Percentiles rank a stretch among this genome's conserved stretches.
Conservation (phyloP, 2,113 vertebrate genomes). For the Lampris megalopsis region DNA sequence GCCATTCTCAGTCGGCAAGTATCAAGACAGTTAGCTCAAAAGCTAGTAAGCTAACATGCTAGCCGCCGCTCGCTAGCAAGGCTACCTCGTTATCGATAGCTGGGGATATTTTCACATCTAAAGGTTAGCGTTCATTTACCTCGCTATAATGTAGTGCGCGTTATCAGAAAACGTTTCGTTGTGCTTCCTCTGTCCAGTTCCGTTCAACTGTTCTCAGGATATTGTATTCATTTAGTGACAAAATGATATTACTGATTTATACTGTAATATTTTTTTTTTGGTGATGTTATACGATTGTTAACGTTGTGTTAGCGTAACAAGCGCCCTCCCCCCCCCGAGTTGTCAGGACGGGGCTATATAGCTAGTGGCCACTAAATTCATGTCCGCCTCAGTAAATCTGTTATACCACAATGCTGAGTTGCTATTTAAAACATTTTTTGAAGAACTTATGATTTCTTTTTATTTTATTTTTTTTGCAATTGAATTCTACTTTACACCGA, state of each 20-base stretch:
- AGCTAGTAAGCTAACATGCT: slow-evolving; percentile 48
- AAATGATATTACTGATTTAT: not conserved
- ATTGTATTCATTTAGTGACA: not conserved
- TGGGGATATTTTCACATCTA: slow-evolving; percentile 25
- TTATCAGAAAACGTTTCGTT: too few relatives aligned
- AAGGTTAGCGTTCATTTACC: not conserved
- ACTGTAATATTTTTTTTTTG: not conserved
- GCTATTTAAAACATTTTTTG: too few relatives aligned
- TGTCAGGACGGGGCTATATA: slow-evolving; percentile 41
- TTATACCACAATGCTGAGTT: too few relatives aligned
- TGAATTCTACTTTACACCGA: too few relatives aligned
- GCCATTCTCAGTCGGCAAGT: slow-evolving; percentile 70
- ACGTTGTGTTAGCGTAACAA: slow-evolving; percentile 53
- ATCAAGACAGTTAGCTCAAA: slow-evolving; percentile 38
- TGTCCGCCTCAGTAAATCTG: slow-evolving; percentile 16
- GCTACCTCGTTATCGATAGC: slow-evolving; percentile 40
- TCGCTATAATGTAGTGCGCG: too few relatives aligned
- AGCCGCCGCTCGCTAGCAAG: slow-evolving; percentile 51
- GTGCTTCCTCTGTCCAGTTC: not conserved
- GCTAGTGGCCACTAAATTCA: slow-evolving; percentile 36
- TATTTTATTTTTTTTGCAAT: too few relatives aligned
- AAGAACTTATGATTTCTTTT: too few relatives aligned
- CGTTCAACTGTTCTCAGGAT: not conserved
- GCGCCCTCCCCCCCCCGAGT: slow-evolving; percentile 5
- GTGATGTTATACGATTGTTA: not conserved